Percentiles rank a stretch among this genome's conserved stretches.
These are phyloP conservation scores for Enteromius anoplus DNA, from an alignment of 2,797 vertebrate species.

Conservation along the genomic window DNA sequence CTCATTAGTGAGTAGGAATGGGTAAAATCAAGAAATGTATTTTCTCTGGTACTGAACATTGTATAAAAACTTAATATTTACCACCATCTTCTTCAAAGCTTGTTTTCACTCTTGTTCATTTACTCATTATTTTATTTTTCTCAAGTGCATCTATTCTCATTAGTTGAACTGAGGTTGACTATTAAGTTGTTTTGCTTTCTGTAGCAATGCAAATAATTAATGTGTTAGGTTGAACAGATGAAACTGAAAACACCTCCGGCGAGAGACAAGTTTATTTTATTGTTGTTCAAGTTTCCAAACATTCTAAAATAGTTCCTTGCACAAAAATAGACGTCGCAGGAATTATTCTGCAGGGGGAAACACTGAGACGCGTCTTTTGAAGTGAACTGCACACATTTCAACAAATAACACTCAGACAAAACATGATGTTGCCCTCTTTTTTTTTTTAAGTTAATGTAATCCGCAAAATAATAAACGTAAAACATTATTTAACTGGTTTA, in stretches of 20 bases:
- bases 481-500: background rate
- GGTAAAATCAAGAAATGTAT: background rate
- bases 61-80: background rate
- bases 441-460: background rate
- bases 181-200: background rate
- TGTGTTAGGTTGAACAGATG: conserved; percentile 10
- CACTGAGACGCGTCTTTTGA: background rate
- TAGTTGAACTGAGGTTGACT: background rate
- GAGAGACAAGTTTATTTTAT: background rate
- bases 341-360: background rate
- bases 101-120: background rate
- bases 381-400: background rate
- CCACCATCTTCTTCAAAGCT: background rate
- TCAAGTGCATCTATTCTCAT: background rate
- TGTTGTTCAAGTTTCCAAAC: background rate
- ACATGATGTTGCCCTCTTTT: background rate
- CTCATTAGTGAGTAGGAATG: background rate
- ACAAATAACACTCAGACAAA: background rate
- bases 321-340: background rate
- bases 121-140: background rate
- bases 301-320: background rate
- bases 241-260: background rate
- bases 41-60: background rate
- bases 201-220: conserved; percentile 28
- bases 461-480: background rate